Percentiles rank a stretch among this genome's conserved stretches.
phyloP scores from a whole-genome alignment of 2,888 invertebrate genomes.

The Choristoneura rosaceana region DNA sequence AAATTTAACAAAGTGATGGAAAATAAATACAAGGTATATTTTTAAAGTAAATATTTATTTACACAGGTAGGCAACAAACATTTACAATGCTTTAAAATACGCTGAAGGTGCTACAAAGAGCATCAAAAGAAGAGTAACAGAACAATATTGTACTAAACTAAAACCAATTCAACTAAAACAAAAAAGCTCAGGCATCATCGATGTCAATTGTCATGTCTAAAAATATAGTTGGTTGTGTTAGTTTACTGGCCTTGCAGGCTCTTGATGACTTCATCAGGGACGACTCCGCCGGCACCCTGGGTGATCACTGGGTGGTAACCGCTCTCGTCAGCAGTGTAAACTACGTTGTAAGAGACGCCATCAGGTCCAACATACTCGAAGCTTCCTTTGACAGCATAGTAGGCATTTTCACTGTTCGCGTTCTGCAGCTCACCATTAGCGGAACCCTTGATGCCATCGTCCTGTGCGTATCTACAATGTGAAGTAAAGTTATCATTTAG shows the following conservation, averaged over 20 bases:
- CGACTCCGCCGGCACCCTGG: constrained; percentile 13
- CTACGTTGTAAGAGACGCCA: neutral
- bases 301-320: constrained; percentile 12
- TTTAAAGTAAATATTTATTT: constrained; percentile 8
- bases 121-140: constrained; percentile 1
- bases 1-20: too few relatives aligned
- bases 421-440: constrained; percentile 76
- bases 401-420: constrained; percentile 73
- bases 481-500: constrained; percentile 5
- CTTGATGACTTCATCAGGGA: constrained; percentile 11
- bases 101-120: neutral
- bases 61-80: constrained; percentile 7
- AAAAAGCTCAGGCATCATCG: neutral
- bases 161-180: constrained; percentile 11
- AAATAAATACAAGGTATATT: neutral
- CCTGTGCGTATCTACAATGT: constrained; percentile 70
- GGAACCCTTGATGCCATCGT: constrained; percentile 70
- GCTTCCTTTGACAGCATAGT: constrained; percentile 70
- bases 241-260: neutral
- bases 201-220: neutral
- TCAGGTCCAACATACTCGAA: constrained; percentile 80
- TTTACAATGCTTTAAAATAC: constrained; percentile 2
- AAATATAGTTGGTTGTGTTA: neutral
- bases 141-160: constrained; percentile 9
- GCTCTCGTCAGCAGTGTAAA: constrained; percentile 12